Evolutionary conservation across 2,888 invertebrate species (phyloP).

Genomic region (Saturnia japonica): DNA sequence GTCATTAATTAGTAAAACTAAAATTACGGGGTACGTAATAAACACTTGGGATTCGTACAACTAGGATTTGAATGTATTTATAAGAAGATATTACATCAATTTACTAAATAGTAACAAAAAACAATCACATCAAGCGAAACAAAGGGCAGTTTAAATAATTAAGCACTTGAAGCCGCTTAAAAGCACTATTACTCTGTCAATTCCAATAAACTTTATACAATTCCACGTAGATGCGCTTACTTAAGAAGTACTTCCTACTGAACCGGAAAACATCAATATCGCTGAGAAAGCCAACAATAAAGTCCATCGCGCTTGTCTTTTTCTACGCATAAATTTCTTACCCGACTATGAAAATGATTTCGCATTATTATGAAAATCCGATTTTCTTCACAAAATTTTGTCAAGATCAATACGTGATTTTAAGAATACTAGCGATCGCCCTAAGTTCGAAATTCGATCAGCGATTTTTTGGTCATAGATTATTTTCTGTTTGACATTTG

Average conservation of each 20-base stretch:
- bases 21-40: no score
- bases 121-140: neutral
- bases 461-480: no score
- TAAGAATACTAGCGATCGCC: no score
- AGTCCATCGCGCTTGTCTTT: neutral
- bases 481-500: no score
- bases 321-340: neutral
- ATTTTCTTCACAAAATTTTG: neutral
- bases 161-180: neutral
- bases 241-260: neutral
- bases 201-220: neutral
- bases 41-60: no score
- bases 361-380: neutral
- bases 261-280: neutral
- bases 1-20: no score
- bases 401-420: no score
- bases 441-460: no score
- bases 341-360: neutral
- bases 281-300: neutral
- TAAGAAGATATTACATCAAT: no score
- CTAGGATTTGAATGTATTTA: no score
- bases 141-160: neutral
- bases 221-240: neutral
- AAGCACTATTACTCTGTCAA: neutral
- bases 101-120: no score